Evolutionary conservation across 2,113 vertebrate genomes (phyloP), one percentile per base, ranked within the genome.

Genomic region (Rhizomys pruinosus): DNA sequence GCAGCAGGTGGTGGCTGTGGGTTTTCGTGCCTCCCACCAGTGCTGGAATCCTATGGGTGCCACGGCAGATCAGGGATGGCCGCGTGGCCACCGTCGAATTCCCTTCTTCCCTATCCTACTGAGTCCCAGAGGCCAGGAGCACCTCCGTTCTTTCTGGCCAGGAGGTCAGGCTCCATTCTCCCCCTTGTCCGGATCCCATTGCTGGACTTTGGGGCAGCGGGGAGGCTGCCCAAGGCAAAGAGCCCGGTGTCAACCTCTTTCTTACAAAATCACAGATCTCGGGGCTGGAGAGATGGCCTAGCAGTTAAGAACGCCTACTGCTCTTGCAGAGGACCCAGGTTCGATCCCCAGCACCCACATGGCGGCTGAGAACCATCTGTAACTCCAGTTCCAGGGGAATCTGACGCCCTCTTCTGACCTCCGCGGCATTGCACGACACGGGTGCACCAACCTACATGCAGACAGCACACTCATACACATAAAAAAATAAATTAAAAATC

Each of bases 191-290:
- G 37, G 66, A 52, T 44, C 89, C 57, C 64, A 61, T 32, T 29
- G 3, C 39, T 13, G 0, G 34, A 29, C 57, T 63, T 13, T 10
- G 61, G n/a, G 7, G 72, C 72, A 20, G 52, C 12, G 20, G 37
- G 20, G 0, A 12, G 47, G 37, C 37, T 64, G 55, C 71, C 77
- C 68, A 42, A 55, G 37, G 39, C 6, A 5, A 68, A 4, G 59
- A 32, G n/a, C 23, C 2, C 0, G 0, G 3, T 32, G 34, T 77
- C 69, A 73, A 59, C 22, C 10, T 55, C 27, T 9, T 27, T 47
- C 37, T 55, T 11, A n/a, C 61, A 87, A 69, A 89, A 32, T 37
- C 73, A 66, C 37, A 52, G 29, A 23, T 79, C 74, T 73, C 61
- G n/a, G n/a, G n/a, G n/a, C n/a, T n/a, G n/a, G n/a, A n/a, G n/a